phyloP scores from a whole-genome alignment of 2,113 vertebrate species.

The Elanus axillaris region DNA sequence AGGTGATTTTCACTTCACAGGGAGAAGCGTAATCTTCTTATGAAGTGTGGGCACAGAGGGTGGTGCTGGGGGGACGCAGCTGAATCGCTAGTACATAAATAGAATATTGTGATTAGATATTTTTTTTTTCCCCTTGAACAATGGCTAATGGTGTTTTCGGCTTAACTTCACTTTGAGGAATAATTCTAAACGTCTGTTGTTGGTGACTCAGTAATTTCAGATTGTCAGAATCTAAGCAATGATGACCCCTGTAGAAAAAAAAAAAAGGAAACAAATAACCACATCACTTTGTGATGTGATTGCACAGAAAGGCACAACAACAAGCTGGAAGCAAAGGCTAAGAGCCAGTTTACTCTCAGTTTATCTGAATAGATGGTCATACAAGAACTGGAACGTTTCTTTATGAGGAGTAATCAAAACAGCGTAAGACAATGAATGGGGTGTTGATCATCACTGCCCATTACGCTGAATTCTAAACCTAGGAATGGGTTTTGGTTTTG shows the following conservation, averaged over 20 bases:
- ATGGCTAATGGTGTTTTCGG: background rate
- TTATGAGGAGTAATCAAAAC: conserved; percentile 4
- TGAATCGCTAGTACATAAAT: background rate
- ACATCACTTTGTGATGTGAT: background rate
- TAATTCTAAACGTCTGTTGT: background rate
- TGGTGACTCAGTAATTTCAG: background rate
- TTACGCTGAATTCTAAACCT: background rate
- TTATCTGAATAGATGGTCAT: background rate
- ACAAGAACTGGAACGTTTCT: background rate
- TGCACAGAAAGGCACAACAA: background rate
- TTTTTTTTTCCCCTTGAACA: background rate
- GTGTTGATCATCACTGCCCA: background rate
- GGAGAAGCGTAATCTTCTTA: conserved; percentile 48
- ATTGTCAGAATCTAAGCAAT: background rate
- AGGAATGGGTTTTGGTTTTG: background rate
- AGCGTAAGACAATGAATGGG: background rate
- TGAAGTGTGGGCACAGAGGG: conserved; percentile 24
- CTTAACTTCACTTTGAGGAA: background rate
- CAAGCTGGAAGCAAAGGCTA: background rate
- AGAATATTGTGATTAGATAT: background rate
- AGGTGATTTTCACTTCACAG: conserved; percentile 69
- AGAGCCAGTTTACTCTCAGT: background rate
- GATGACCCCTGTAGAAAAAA: background rate
- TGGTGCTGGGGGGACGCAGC: background rate
- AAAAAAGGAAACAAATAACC: background rate